These are phyloP conservation scores for Patella pellucida DNA, from an alignment of 2,888 invertebrate genomes.

Conservation along the genomic window DNA sequence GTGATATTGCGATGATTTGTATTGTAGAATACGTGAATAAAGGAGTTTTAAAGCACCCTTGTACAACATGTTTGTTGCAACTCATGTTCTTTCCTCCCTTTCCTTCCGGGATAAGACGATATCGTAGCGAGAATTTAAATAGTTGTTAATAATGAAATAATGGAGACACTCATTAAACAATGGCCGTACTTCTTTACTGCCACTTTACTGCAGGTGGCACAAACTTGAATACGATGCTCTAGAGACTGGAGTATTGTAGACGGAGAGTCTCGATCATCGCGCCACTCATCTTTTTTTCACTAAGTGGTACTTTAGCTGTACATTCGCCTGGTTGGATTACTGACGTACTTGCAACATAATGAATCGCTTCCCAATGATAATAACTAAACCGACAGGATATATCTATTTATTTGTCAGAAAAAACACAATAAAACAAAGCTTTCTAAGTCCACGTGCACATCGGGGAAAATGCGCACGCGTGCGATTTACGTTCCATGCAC, in stretches of 20 bases:
- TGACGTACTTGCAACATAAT: background rate
- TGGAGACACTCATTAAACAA: background rate
- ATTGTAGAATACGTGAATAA: too few species aligned
- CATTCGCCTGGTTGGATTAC: too few species aligned
- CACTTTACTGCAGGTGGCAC: constrained; percentile 9
- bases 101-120: background rate
- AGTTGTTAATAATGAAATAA: constrained; percentile 3
- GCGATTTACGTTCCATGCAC: background rate
- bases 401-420: background rate
- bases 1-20: too few species aligned
- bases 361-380: constrained; percentile 9
- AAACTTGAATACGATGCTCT: background rate
- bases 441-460: background rate
- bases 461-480: background rate
- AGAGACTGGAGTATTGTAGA: too few species aligned
- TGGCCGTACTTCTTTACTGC: background rate
- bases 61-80: too few species aligned
- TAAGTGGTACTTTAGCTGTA: too few species aligned
- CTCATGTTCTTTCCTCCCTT: background rate
- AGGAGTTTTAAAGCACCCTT: too few species aligned
- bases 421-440: constrained; percentile 4
- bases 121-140: background rate
- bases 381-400: background rate
- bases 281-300: too few species aligned
- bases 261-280: too few species aligned